Base-by-base conservation (phyloP, 1,140 invertebrate species). In the Papilio machaon region DNA sequence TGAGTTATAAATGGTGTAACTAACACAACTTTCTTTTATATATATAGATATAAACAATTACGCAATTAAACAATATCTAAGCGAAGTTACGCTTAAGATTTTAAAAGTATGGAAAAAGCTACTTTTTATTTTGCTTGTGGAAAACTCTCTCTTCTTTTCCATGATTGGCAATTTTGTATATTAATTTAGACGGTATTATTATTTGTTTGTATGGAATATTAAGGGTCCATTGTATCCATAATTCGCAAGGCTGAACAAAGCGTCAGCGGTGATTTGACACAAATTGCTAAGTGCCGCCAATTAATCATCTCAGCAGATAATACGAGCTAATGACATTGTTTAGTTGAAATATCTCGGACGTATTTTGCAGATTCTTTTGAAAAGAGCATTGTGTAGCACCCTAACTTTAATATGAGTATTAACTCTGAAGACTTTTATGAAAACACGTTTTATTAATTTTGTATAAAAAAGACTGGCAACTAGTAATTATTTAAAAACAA, bases 271-370 rank as follows among this genome's bases (percentile, higher is more conserved):
- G 64, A 70, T 70, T 70, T 70, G 64, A 70, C 64, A 70, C 30
- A 70, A 70, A 70, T 70, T 35, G 64, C 64, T 70, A 70, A 70
- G 64, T 70, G 30, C 64, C 30, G 30, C 13, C 64, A 70, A 70
- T 70, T 70, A 70, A 70, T 70, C 64, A 70, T 70, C 30, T 35
- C 30, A 23, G 60, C 23, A 35, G 64, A 70, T 70, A 70, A 70
- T 70, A 70, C 60, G 60, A 23, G 19, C 64, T 70, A 70, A 70
- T 70, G 64, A 13, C 64, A 35, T 30, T 15, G 64, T 70, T 70
- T 35, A 70, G 64, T 35, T 38, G 64, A 70, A 60, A 60, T 60
- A 60, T 70, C 30, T 30, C 64, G 30, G 30, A 67, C 60, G 60
- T 13, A 70, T 70, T 70, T 70, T 13, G 11, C 64, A 70, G 13